These are phyloP conservation scores for Phainopepla nitens DNA, from an alignment of 2,113 vertebrate genomes.

Conservation along the genomic window DNA sequence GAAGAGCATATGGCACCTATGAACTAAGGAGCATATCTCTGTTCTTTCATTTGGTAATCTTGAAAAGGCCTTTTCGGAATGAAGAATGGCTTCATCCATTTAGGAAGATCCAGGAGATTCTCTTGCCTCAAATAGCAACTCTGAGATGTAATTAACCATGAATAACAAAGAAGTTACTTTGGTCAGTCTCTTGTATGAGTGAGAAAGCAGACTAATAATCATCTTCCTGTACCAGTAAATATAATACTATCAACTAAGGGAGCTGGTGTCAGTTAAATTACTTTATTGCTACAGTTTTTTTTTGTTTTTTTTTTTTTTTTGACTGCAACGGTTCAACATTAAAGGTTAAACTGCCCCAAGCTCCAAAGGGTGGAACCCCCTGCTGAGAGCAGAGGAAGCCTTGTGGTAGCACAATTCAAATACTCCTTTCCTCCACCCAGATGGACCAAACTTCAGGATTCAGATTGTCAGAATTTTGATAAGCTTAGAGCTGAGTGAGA, in stretches of 20 bases:
- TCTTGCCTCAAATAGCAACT: neutral
- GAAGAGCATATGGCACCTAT: neutral
- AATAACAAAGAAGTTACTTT: neutral
- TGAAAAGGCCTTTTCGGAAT: neutral
- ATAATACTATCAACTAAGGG: neutral
- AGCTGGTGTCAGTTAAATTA: neutral
- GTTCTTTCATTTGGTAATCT: neutral
- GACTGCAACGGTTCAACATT: neutral
- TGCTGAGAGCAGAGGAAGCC: neutral
- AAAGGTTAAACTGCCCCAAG: neutral
- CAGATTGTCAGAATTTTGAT: neutral
- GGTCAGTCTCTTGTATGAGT: neutral
- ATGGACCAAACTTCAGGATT: neutral
- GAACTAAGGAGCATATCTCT: neutral
- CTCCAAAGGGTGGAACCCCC: neutral
- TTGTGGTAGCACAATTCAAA: neutral
- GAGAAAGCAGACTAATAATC: neutral
- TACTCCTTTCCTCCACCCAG: neutral
- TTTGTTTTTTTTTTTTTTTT: neutral
- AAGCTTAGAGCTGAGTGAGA: neutral
- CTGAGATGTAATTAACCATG: neutral
- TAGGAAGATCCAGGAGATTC: neutral
- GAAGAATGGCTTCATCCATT: neutral
- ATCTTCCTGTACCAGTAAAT: neutral
- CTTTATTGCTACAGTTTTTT: neutral